Evolutionary conservation across 2,888 invertebrate species (phyloP), one percentile per base, ranked within the genome.

Genomic region (Parochlus steinenii): DNA sequence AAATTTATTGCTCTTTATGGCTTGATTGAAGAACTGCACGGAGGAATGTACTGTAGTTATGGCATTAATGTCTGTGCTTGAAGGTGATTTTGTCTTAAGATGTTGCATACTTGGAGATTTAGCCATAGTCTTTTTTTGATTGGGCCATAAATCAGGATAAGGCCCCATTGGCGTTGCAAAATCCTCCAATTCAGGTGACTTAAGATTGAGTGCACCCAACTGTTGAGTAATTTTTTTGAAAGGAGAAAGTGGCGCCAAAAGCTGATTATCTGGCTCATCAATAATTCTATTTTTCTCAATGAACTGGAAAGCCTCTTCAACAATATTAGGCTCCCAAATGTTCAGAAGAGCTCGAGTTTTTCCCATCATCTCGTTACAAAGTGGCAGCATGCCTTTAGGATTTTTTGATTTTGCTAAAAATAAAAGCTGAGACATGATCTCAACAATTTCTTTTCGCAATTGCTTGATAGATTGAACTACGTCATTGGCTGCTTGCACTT

Each of bases 281-380:
- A 58, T 55, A 23, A 58, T 57, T 11, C 58, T 52, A 47, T 81
- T 74, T 53, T 80, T 75, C 46, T 86, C 85, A 30, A 89, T 71
- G 47, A 78, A 81, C 7, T 74, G 72, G 28, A 90, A 64, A 0
- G 86, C 81, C 51, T 89, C 85, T 51, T 89, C 87, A 0, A 90
- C 78, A 23, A 85, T 61, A 6, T 73, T 73, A 1, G 83, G 79
- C 52, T 89, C 85, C 81, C 89, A 90, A 3, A 89, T 66, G 32
- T 76, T 74, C 3, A 87, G 61, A 37, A 90, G 62, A 33, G 79
- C 78, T 41, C 77, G 68, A 0, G 85, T 78, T 65, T 83, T 81
- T 19, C 66, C 64, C 39, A 78, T 70, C 75, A 79, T 78, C 46
- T 77, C 75, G 46, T 78, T 77, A 48, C 78, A 78, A 41, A 78